Evolutionary conservation across 2,113 vertebrate genomes (phyloP).

Genomic region (Accipiter cooperii): DNA sequence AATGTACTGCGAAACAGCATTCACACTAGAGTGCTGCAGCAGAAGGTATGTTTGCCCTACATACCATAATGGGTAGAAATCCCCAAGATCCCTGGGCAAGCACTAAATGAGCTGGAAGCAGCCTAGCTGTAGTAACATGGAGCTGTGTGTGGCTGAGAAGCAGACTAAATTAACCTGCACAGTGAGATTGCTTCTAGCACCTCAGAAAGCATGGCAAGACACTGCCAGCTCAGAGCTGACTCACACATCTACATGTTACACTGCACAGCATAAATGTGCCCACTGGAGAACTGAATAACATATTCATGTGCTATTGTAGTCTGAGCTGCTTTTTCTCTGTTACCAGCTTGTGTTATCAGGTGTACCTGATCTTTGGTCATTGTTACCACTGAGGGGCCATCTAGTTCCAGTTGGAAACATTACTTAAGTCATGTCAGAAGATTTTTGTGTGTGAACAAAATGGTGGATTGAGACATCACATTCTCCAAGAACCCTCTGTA

Average conservation of each 20-base stretch:
- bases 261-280: not conserved
- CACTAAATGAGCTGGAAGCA: not conserved
- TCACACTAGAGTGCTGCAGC: not conserved
- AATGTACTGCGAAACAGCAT: not conserved
- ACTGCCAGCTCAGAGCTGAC: not conserved
- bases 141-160: not conserved
- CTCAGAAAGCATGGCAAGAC: not conserved
- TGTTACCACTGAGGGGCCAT: not conserved
- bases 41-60: not conserved
- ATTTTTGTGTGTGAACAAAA: not conserved
- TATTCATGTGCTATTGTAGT: too few relatives aligned
- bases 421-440: not conserved
- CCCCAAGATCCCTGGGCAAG: not conserved
- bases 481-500: not conserved
- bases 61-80: not conserved
- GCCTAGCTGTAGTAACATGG: not conserved
- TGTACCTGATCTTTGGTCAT: not conserved
- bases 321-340: not conserved
- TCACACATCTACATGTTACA: fast-evolving
- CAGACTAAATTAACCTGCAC: not conserved
- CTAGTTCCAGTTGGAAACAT: not conserved
- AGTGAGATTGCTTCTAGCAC: not conserved
- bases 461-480: not conserved
- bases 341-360: not conserved
- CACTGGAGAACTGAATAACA: not conserved